Evolutionary conservation across 92 coral and sea anemone species (phyloP), one percentile per base, ranked within the genome.

Genomic region (Epizoanthus scotinus): DNA sequence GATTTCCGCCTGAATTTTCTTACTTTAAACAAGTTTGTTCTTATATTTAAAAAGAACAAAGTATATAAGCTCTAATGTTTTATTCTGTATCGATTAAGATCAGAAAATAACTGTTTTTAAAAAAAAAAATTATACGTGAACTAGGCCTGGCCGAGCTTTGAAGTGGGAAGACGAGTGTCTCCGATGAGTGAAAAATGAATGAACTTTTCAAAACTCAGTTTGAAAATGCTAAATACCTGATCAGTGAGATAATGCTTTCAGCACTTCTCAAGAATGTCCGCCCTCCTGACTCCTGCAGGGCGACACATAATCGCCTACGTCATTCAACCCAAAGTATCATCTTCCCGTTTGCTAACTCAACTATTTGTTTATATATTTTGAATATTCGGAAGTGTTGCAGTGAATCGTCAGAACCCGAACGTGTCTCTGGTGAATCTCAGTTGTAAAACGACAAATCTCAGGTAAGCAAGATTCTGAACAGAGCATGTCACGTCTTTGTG

Each of bases 301-400:
- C 55, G 20, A 0, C 10, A 42, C 22, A 34, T 25, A 58, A 17
- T 44, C 34, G 15, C 26, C 28, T 66, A 75, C 68, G 81, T 75
- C 81, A 75, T 59, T 75, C 21, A 21, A 24, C 1, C 0, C 9
- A 21, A n/a, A n/a, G 58, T 75, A 75, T 73, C 79, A 54, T 59
- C 67, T 75, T 47, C 47, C 40, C 21, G 29, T n/a, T 58, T 34
- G 63, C 12, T 5, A 74, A 68, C 50, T 58, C 42, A 47, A 75
- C 53, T 36, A 63, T 58, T 74, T 74, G 80, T 74, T 74, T 74
- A 24, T 74, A 44, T 59, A 74, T 29, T 8, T 74, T n/a, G 67
- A 74, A 66, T 74, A 53, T 34, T 74, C 56, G 67, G 67, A 74
- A 74, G 53, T 73, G 29, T 56, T 74, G 36, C 66, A 31, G 67